Conservation (phyloP, 2,888 invertebrate genomes). For the Drosophila leonis region DNA sequence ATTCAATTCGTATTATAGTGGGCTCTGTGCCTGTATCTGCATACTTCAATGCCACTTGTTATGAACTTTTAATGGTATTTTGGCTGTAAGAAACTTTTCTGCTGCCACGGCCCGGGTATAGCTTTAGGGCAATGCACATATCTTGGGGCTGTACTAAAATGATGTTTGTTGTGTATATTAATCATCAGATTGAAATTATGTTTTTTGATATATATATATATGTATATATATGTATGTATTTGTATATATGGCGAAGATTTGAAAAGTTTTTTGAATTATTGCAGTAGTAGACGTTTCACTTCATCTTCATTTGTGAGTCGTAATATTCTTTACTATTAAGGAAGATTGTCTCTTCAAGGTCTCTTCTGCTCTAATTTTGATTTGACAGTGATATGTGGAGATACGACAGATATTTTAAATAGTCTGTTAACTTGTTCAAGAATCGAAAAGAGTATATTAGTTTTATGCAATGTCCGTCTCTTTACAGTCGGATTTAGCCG, state of each 20-base stretch:
- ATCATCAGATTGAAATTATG: constrained; percentile 55
- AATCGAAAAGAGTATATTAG: too few species aligned
- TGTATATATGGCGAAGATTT: constrained; percentile 4
- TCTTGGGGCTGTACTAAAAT: constrained; percentile 49
- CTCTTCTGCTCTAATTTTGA: neutral
- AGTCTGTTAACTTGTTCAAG: too few species aligned
- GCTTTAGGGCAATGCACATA: constrained; percentile 33
- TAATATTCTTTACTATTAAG: neutral
- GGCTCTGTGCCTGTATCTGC: constrained; percentile 47
- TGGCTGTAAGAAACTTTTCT: constrained; percentile 33
- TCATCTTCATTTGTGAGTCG: neutral
- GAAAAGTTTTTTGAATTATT: constrained; percentile 5
- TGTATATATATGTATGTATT: constrained; percentile 18
- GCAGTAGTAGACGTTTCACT: neutral
- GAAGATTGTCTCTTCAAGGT: neutral
- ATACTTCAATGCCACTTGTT: constrained; percentile 67
- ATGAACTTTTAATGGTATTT: constrained; percentile 75
- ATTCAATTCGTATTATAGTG: constrained; percentile 37
- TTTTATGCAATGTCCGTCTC: too few species aligned
- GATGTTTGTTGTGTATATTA: constrained; percentile 58
- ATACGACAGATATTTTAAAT: too few species aligned
- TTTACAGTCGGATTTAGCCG: too few species aligned
- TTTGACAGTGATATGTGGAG: neutral
- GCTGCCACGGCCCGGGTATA: neutral
- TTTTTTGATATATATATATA: constrained; percentile 38